These are phyloP conservation scores for Invenusta paracnida DNA, from an alignment of 2,888 invertebrate species.

Conservation along the genomic window DNA sequence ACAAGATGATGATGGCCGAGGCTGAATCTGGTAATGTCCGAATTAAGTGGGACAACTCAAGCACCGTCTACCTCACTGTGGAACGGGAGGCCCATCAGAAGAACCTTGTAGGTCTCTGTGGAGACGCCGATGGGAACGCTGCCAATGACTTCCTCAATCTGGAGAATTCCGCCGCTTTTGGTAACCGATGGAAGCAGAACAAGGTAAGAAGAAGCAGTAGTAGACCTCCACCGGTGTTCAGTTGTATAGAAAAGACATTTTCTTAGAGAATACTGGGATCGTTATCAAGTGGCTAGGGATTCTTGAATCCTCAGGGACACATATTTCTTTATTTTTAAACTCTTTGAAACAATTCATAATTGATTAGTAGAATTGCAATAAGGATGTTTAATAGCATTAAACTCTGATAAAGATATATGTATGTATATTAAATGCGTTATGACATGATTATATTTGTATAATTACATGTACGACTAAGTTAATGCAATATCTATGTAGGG, in stretches of 20 bases:
- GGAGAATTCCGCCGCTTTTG: conserved; percentile 44
- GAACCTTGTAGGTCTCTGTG: conserved; percentile 46
- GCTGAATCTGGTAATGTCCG: conserved; percentile 41
- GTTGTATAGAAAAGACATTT: neutral
- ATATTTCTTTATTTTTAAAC: neutral
- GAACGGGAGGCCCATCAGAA: conserved; percentile 40
- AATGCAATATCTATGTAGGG: no score
- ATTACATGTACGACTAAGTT: no score
- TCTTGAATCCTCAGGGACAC: no score
- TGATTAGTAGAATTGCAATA: no score
- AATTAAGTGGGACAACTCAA: conserved; percentile 46
- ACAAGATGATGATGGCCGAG: neutral
- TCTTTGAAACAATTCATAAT: neutral
- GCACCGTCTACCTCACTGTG: conserved; percentile 44
- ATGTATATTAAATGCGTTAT: no score
- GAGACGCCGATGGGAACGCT: conserved; percentile 46
- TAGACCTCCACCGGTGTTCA: neutral
- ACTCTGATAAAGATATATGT: no score
- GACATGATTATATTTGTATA: no score
- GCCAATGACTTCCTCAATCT: conserved; percentile 40
- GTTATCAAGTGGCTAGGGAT: neutral
- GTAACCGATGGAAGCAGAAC: conserved; percentile 40
- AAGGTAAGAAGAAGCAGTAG: no score
- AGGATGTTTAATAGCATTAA: no score
- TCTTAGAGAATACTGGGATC: neutral